Conservation (phyloP, 2,888 invertebrate genomes). For the Chymomyza amoena region DNA sequence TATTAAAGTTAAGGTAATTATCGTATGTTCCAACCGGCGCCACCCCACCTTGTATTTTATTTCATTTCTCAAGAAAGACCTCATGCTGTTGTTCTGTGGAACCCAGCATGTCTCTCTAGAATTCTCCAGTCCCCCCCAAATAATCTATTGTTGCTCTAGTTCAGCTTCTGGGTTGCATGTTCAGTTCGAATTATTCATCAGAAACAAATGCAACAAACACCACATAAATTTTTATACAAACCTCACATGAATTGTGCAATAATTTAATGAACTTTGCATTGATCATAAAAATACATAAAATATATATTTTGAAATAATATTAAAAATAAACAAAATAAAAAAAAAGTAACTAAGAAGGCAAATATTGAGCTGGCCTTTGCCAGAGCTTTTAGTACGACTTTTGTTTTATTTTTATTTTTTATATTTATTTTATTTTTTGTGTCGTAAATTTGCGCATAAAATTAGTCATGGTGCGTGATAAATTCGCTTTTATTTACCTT, state of each 20-base stretch:
- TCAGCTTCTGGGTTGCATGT: conserved; percentile 37
- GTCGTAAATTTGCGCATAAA: conserved; percentile 56
- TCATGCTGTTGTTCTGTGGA: no score
- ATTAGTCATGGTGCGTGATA: conserved; percentile 72
- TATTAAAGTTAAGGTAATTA: no score
- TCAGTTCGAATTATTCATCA: conserved; percentile 48
- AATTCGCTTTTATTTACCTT: conserved; percentile 69
- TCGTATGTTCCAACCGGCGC: no score
- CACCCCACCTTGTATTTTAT: no score
- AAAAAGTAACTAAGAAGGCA: conserved; percentile 1
- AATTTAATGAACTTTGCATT: conserved; percentile 50
- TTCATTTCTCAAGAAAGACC: no score
- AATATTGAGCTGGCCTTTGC: conserved; percentile 20
- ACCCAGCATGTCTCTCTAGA: no score
- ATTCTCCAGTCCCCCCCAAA: no score
- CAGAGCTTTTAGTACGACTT: conserved; percentile 7
- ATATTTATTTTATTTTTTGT: conserved; percentile 27
- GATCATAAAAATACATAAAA: conserved; percentile 58
- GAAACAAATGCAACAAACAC: conserved; percentile 34
- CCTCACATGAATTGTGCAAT: conserved; percentile 44
- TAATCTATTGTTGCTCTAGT: neutral
- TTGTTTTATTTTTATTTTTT: conserved; percentile 27
- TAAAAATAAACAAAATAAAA: conserved; percentile 17
- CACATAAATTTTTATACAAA: conserved; percentile 38
- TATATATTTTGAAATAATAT: conserved; percentile 68